phyloP scores from a whole-genome alignment of 2,888 invertebrate genomes.

The Cremastinae sp. region DNA sequence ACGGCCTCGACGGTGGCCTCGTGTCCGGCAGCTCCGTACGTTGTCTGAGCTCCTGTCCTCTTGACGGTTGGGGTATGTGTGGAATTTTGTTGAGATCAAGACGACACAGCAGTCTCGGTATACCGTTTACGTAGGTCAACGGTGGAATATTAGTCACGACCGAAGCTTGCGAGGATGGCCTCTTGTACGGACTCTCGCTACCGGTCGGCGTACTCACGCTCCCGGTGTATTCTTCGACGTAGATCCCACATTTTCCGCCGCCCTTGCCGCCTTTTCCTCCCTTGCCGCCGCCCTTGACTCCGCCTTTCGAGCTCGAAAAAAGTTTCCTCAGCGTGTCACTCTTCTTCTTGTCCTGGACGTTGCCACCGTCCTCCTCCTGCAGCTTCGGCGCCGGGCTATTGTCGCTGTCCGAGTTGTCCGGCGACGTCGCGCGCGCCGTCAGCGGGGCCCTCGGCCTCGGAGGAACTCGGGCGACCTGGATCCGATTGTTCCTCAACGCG shows the following conservation, averaged over 20 bases:
- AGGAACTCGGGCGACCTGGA: constrained; percentile 70
- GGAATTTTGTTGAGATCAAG: constrained; percentile 80
- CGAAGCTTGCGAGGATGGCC: constrained; percentile 72
- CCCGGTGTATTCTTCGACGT: constrained; percentile 77
- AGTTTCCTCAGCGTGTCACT: constrained; percentile 86
- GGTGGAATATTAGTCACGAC: constrained; percentile 66
- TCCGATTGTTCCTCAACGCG: constrained; percentile 71
- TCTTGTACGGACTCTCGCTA: constrained; percentile 80
- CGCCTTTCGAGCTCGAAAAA: constrained; percentile 82
- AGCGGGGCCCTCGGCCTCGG: constrained; percentile 74
- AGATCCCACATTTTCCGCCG: constrained; percentile 85
- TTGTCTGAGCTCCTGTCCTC: constrained; percentile 81
- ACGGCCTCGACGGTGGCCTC: constrained; percentile 78
- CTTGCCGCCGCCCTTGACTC: constrained; percentile 83
- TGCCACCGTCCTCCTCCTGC: constrained; percentile 81
- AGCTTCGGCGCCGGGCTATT: constrained; percentile 79
- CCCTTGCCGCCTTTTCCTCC: constrained; percentile 86
- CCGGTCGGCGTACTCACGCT: constrained; percentile 76
- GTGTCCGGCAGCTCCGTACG: constrained; percentile 81
- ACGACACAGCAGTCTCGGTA: constrained; percentile 78
- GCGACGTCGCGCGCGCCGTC: constrained; percentile 77
- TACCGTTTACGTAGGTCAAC: constrained; percentile 72
- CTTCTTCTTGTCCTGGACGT: constrained; percentile 87
- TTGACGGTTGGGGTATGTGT: constrained; percentile 76
- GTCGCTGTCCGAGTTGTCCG: constrained; percentile 78